Evolutionary conservation across 1,140 invertebrate genomes (phyloP).

Genomic region (Diachasma alloeum): DNA sequence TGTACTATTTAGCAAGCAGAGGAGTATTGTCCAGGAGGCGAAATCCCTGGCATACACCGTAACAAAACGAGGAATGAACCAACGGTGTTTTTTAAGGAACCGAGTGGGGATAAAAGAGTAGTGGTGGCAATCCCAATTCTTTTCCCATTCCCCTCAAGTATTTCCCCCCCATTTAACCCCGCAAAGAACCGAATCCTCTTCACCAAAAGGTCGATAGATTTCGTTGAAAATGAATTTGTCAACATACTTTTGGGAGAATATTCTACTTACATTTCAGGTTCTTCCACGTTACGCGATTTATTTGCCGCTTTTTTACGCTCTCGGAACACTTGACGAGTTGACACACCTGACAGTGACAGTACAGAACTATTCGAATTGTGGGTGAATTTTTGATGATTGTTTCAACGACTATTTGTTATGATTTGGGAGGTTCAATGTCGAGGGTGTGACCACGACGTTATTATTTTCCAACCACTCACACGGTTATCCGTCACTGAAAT

Average conservation of each 20-base stretch:
- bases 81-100: background rate
- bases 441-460: background rate
- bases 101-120: background rate
- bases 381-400: background rate
- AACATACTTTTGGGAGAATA: background rate
- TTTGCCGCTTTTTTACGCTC: background rate
- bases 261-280: background rate
- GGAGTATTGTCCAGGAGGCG: background rate
- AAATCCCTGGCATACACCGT: background rate
- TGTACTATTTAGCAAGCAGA: background rate
- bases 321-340: background rate
- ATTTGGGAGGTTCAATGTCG: background rate
- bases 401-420: background rate
- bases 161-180: background rate
- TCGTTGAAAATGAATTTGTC: background rate
- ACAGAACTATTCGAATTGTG: background rate
- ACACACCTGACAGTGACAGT: background rate
- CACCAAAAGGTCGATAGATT: background rate
- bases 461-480: background rate
- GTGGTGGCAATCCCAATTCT: background rate
- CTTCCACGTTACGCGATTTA: background rate
- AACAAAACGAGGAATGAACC: background rate
- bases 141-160: background rate
- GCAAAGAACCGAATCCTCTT: background rate
- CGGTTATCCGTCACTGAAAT: background rate